Evolutionary conservation across 2,888 invertebrate species (phyloP).

Genomic region (Portevinia maculata): DNA sequence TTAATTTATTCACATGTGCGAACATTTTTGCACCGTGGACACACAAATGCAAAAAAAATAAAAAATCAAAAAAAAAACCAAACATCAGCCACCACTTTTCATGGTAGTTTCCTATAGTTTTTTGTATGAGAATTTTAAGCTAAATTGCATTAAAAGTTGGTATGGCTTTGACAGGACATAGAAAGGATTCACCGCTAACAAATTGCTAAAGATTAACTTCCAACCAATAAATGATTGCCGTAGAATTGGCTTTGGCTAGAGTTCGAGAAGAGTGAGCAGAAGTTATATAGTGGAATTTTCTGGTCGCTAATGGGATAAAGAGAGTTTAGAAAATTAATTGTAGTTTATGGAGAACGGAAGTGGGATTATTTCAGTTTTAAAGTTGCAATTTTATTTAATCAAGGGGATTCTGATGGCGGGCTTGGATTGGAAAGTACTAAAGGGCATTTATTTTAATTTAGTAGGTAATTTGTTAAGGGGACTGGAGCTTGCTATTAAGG

Average conservation of each 20-base stretch:
- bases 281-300: conserved; percentile 39
- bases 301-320: conserved; percentile 72
- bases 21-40: conserved; percentile 18
- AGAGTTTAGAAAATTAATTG: conserved; percentile 74
- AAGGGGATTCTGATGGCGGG: conserved; percentile 9
- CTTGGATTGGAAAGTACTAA: too few relatives aligned
- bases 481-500: too few relatives aligned
- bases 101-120: conserved; percentile 31
- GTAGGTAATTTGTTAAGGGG: too few relatives aligned
- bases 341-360: conserved; percentile 53
- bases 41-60: background rate
- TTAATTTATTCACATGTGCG: conserved; percentile 59
- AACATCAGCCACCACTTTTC: conserved; percentile 39
- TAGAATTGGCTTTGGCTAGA: conserved; percentile 56
- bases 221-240: conserved; percentile 69
- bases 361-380: conserved; percentile 46
- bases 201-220: conserved; percentile 71
- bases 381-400: conserved; percentile 67
- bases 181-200: conserved; percentile 68
- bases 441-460: too few relatives aligned
- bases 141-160: conserved; percentile 66
- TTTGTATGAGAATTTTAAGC: conserved; percentile 22
- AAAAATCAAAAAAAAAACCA: conserved; percentile 18
- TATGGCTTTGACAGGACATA: conserved; percentile 58
- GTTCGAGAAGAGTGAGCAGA: background rate